These are phyloP conservation scores for Laothoe populi DNA, from an alignment of 2,888 invertebrate species.

Conservation along the genomic window DNA sequence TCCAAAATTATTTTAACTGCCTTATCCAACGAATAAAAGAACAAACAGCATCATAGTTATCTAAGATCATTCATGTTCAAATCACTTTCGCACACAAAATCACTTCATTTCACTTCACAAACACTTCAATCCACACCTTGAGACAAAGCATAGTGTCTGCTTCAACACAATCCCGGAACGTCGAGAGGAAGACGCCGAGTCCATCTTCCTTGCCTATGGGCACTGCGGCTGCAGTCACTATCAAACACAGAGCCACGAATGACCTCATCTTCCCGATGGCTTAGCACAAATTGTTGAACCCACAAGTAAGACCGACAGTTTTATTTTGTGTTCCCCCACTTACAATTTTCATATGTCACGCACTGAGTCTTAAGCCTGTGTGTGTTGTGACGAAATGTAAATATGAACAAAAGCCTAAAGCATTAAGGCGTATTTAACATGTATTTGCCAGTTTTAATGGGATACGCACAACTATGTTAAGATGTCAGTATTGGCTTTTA, in stretches of 20 bases:
- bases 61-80: slow-evolving; percentile 26
- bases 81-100: slow-evolving; percentile 28
- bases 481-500: slow-evolving; percentile 17
- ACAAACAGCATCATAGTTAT: neutral
- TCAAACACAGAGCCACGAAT: slow-evolving; percentile 63
- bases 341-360: slow-evolving; percentile 73
- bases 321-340: slow-evolving; percentile 76
- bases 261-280: slow-evolving; percentile 73
- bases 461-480: slow-evolving; percentile 35
- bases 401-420: slow-evolving; percentile 44
- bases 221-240: slow-evolving; percentile 65
- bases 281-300: slow-evolving; percentile 74
- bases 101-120: slow-evolving; percentile 49
- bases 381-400: slow-evolving; percentile 63
- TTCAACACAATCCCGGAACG: slow-evolving; percentile 88
- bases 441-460: slow-evolving; percentile 54
- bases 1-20: neutral
- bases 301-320: slow-evolving; percentile 66
- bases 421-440: slow-evolving; percentile 62
- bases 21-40: neutral
- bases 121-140: slow-evolving; percentile 86
- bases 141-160: slow-evolving; percentile 88
- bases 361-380: slow-evolving; percentile 46
- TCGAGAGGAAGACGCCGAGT: slow-evolving; percentile 69
- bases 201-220: slow-evolving; percentile 74